Conservation (phyloP, 2,797 vertebrate genomes). For the Chrysocyon brachyurus region DNA sequence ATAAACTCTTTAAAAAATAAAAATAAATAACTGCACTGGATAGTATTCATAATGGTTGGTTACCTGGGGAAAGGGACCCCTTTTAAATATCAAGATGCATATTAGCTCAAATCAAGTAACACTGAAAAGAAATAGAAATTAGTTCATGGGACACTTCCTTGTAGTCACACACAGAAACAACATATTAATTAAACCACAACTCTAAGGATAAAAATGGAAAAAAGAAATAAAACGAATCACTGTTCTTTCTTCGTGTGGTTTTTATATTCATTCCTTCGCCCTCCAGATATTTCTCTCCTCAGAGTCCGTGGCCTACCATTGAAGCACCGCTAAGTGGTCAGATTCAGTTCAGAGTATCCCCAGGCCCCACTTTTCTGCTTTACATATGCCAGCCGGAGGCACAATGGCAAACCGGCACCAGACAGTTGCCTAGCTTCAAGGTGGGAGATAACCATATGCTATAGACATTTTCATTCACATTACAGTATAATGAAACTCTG, state of each 20-base stretch:
- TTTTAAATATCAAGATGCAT: conserved; percentile 1
- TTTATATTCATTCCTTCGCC: background rate
- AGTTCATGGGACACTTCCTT: background rate
- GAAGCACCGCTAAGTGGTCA: background rate
- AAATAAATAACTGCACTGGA: background rate
- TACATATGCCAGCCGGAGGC: background rate
- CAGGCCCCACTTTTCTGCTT: background rate
- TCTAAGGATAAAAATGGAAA: background rate
- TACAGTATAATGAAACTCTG: background rate
- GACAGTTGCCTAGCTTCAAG: background rate
- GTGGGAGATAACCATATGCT: background rate
- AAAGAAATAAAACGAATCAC: background rate
- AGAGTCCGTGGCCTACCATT: no score
- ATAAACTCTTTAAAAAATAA: background rate
- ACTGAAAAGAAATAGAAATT: background rate
- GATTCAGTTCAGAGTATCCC: background rate
- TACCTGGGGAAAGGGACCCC: background rate
- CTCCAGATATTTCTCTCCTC: background rate
- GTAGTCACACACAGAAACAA: background rate
- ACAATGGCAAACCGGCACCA: background rate
- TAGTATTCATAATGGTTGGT: background rate
- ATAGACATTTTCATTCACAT: background rate
- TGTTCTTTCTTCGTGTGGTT: background rate
- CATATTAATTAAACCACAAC: background rate
- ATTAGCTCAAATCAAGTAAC: background rate